Conservation (phyloP, 2,888 invertebrate species). For the Trachelus tabidus region DNA sequence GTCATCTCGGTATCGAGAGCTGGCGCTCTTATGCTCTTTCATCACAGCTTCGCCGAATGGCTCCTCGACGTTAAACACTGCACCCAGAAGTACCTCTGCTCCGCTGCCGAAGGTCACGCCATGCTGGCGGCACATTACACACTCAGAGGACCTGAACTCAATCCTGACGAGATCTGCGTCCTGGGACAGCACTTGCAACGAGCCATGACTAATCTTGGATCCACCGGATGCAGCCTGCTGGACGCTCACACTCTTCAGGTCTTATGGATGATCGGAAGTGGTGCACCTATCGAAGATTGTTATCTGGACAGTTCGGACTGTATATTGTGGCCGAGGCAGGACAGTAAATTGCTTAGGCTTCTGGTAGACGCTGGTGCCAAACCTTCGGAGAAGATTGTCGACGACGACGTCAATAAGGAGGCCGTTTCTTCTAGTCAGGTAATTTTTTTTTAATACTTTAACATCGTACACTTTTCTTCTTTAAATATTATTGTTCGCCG, state of each 20-base stretch:
- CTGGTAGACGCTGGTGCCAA: slow-evolving; percentile 81
- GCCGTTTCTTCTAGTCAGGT: slow-evolving; percentile 65
- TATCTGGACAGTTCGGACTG: slow-evolving; percentile 61
- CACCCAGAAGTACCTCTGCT: slow-evolving; percentile 92
- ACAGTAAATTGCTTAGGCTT: slow-evolving; percentile 77
- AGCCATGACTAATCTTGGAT: slow-evolving; percentile 53
- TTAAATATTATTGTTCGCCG: neutral
- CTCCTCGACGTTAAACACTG: slow-evolving; percentile 97
- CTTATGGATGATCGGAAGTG: slow-evolving; percentile 81
- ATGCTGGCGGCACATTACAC: slow-evolving; percentile 88
- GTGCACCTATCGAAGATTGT: slow-evolving; percentile 63
- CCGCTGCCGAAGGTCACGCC: slow-evolving; percentile 87
- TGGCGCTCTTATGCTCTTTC: slow-evolving; percentile 81
- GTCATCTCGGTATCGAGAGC: slow-evolving; percentile 73
- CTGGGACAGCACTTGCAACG: slow-evolving; percentile 68
- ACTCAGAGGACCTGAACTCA: slow-evolving; percentile 75
- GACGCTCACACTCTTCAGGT: slow-evolving; percentile 78
- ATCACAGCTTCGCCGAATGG: slow-evolving; percentile 96
- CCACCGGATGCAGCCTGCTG: slow-evolving; percentile 60
- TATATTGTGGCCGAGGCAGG: slow-evolving; percentile 67
- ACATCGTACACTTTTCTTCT: neutral
- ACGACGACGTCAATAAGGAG: slow-evolving; percentile 64
- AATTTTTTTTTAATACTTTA: neutral
- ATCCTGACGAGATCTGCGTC: slow-evolving; percentile 80
- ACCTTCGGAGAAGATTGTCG: slow-evolving; percentile 62